Base-by-base conservation (phyloP, 2,888 invertebrate species). In the Hermaeophaga mercurialis region DNA sequence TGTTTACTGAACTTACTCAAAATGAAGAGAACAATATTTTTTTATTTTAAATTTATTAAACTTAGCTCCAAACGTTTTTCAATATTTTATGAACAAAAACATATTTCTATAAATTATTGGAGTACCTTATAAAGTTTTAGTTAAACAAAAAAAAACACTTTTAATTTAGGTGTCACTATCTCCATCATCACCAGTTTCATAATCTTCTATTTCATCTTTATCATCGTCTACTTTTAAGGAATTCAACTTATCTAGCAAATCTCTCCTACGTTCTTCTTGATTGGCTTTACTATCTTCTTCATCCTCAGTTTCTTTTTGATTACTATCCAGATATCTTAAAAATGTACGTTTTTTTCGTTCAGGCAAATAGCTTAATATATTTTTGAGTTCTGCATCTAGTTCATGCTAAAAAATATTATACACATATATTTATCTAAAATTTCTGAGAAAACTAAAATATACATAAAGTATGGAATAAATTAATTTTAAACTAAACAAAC, bases 321-420 rank as follows among this genome's bases (percentile, higher is more conserved):
- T 78, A 75, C 70, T 79, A 71, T 71, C 79, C 81, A 80, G 83
- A 73, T 81, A 89, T 74, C 91, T 82, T 8, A 88, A 69, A 65
- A 91, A 84, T 3, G 89, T 87, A 50, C 91, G 80, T n/a, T 90
- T 81, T 75, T 89, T 90, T 61, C 93, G 82, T 77, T 93, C 93
- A 0, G 91, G 83, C 53, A 94, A 80, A 6, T 81, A 79, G 77
- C 89, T 89, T 3, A 93, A 73, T 59, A 90, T 77, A 15, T 80
- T 77, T 70, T 88, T 83, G 71, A 91, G 79, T 74, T 90, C 87
- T 14, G 78, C 78, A 66, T 85, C 81, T 34, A 85, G 66, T 8
- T 74, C 73, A 7, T 80, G 68, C 64, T 64, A 45, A 38, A 57
- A 63, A n/a, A n/a, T n/a, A n/a, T n/a, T n/a, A n/a, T n/a, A n/a